These are phyloP conservation scores for Panorpa germanica DNA, from an alignment of 2,888 invertebrate species.

Conservation along the genomic window DNA sequence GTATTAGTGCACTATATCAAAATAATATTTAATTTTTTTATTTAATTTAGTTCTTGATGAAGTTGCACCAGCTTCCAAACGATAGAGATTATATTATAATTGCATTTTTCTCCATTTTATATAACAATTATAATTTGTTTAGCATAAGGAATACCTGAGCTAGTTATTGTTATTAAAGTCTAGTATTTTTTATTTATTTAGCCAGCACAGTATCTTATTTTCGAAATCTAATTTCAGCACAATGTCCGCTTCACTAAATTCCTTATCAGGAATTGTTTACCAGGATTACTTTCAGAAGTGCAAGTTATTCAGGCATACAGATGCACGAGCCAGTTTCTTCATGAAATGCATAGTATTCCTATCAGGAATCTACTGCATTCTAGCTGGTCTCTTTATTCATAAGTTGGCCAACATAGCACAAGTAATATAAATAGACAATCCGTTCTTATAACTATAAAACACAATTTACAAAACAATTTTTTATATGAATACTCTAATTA, in stretches of 20 bases:
- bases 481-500: too few species aligned
- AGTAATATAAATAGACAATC: too few species aligned
- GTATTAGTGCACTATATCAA: neutral
- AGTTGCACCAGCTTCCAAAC: too few species aligned
- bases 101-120: too few species aligned
- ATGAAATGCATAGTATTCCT: conserved; percentile 26
- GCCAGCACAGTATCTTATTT: neutral
- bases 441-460: too few species aligned
- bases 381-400: conserved; percentile 25
- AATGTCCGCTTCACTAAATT: conserved; percentile 34
- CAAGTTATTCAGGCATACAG: conserved; percentile 20
- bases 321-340: conserved; percentile 26
- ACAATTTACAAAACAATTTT: too few species aligned
- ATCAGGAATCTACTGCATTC: conserved; percentile 37
- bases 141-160: too few species aligned
- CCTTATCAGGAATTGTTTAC: conserved; percentile 32
- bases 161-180: too few species aligned
- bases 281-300: conserved; percentile 31
- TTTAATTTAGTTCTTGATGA: too few species aligned
- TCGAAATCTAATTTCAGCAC: conserved; percentile 21
- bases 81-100: too few species aligned
- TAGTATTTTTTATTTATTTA: neutral
- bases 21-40: neutral
- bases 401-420: conserved; percentile 29
- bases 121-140: too few species aligned